phyloP scores from a whole-genome alignment of 2,797 vertebrate genomes.

The Carduelis carduelis region DNA sequence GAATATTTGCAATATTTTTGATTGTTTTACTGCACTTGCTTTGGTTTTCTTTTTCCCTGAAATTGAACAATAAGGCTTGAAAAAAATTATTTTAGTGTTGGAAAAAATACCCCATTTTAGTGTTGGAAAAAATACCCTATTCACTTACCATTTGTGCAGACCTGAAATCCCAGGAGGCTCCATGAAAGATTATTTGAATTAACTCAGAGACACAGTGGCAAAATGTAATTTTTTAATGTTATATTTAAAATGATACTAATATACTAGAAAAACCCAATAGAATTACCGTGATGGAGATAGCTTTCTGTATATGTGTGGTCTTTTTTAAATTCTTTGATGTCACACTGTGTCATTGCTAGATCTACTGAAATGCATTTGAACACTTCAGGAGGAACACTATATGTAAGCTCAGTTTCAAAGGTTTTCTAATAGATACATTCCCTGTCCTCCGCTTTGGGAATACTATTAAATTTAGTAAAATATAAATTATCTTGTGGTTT shows the following conservation, averaged over 20 bases:
- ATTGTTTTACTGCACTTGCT: neutral
- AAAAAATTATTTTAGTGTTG: neutral
- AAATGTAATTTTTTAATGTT: neutral
- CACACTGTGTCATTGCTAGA: neutral
- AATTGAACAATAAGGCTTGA: neutral
- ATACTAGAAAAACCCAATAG: neutral
- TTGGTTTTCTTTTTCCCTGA: neutral
- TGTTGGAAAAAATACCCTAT: neutral
- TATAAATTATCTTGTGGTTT: neutral
- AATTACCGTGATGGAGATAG: neutral
- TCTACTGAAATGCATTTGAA: neutral
- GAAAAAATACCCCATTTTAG: neutral
- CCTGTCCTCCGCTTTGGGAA: rapidly evolving
- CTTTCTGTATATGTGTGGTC: rapidly evolving
- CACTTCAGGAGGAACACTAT: neutral
- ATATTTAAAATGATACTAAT: neutral
- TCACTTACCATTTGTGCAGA: neutral
- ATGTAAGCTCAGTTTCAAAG: neutral
- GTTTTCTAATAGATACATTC: neutral
- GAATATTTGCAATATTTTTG: neutral
- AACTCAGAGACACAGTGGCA: neutral
- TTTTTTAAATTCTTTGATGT: neutral
- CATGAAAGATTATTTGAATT: neutral
- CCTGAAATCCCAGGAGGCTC: neutral
- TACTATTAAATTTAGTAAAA: neutral